These are phyloP conservation scores for Trichoplusia ni DNA, from an alignment of 1,140 invertebrate genomes.

Conservation along the genomic window DNA sequence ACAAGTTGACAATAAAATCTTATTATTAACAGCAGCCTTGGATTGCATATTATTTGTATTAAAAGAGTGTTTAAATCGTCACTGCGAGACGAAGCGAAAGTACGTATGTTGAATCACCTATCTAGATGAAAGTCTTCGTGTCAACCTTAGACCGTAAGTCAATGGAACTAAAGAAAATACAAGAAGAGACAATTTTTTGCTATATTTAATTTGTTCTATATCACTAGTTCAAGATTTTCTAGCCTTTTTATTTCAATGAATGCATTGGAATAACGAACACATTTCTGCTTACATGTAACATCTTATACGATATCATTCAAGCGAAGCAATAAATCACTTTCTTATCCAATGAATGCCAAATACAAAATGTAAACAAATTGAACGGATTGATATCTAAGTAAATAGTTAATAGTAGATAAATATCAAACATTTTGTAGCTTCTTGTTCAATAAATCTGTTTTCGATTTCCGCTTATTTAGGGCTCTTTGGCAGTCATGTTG, in stretches of 20 bases:
- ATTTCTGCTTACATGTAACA: neutral
- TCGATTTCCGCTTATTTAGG: no score
- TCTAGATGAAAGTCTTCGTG: neutral
- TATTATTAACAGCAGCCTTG: no score
- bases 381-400: neutral
- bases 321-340: neutral
- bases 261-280: no score
- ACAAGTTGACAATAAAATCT: no score
- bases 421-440: no score
- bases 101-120: conserved; percentile 29
- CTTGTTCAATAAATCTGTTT: no score
- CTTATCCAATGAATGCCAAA: conserved; percentile 10
- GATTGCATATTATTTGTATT: no score
- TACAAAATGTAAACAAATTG: conserved; percentile 4
- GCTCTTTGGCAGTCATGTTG: no score
- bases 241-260: neutral
- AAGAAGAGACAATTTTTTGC: neutral
- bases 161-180: conserved; percentile 4
- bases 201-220: neutral
- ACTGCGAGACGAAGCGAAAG: conserved; percentile 24
- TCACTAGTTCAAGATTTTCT: neutral
- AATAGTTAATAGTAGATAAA: neutral
- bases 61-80: conserved; percentile 29
- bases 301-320: conserved; percentile 7
- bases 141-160: conserved; percentile 1